These are phyloP conservation scores for Epizoanthus scotinus DNA, from an alignment of 92 coral and sea anemone species.

Conservation along the genomic window DNA sequence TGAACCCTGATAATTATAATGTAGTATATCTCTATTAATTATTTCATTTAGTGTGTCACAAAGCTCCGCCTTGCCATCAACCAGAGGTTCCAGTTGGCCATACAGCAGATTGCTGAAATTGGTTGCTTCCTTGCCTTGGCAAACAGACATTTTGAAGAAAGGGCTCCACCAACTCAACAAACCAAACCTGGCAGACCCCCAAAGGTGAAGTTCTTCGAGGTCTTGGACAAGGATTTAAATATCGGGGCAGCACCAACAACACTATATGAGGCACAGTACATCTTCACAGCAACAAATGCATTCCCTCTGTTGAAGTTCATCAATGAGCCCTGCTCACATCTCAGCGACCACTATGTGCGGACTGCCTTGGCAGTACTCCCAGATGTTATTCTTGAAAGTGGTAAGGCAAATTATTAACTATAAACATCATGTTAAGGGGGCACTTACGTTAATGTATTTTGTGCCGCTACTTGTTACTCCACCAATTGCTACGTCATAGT, in stretches of 20 bases:
- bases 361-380: slow-evolving; percentile 33
- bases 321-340: slow-evolving; percentile 32
- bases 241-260: slow-evolving; percentile 30
- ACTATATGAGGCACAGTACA: slow-evolving; percentile 9
- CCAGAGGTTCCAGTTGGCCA: not conserved
- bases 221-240: slow-evolving; percentile 18
- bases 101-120: not conserved
- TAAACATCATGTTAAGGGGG: too few relatives aligned
- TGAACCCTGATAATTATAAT: too few relatives aligned
- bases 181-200: slow-evolving; percentile 5
- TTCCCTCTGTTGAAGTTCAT: slow-evolving; percentile 19
- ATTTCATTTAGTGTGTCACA: not conserved
- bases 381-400: slow-evolving; percentile 29
- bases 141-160: not conserved
- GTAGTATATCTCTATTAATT: too few relatives aligned
- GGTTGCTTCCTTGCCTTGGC: slow-evolving; percentile 5
- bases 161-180: not conserved
- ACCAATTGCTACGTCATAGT: too few relatives aligned
- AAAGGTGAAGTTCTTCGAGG: not conserved
- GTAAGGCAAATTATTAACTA: slow-evolving; percentile 31
- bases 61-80: not conserved
- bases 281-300: slow-evolving; percentile 12
- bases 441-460: too few relatives aligned
- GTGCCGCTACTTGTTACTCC: too few relatives aligned
- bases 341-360: slow-evolving; percentile 2